Conservation (phyloP, 2,888 invertebrate genomes). For the Spialia ferax region DNA sequence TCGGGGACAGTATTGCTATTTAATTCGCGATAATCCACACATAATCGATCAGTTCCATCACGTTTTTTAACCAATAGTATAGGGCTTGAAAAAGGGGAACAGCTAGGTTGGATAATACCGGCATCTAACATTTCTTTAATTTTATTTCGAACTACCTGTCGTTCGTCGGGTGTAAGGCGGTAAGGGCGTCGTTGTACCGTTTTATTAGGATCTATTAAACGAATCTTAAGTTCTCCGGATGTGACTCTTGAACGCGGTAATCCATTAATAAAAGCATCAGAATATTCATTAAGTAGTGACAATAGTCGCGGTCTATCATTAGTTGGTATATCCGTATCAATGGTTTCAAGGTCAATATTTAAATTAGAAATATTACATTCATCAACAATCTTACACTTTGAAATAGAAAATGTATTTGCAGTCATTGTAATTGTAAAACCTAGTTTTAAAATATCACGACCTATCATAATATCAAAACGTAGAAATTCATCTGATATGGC, state of each 20-base stretch:
- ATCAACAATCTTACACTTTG: neutral
- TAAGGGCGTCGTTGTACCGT: conserved; percentile 43
- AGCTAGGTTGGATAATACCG: conserved; percentile 5
- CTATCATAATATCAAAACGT: conserved; percentile 13
- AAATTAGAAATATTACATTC: conserved; percentile 2
- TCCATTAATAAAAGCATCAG: neutral
- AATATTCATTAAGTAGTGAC: neutral
- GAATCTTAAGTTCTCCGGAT: conserved; percentile 12
- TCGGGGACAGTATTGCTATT: conserved; percentile 16
- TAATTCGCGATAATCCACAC: conserved; percentile 15
- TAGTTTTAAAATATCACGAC: conserved; percentile 6
- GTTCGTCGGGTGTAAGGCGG: conserved; percentile 28
- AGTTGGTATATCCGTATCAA: neutral
- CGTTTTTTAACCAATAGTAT: neutral
- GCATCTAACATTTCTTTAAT: conserved; percentile 11
- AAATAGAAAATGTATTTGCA: conserved; percentile 2
- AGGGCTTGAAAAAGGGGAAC: conserved; percentile 11
- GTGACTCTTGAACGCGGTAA: neutral
- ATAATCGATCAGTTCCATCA: conserved; percentile 5
- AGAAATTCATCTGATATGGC: neutral
- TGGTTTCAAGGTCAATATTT: neutral
- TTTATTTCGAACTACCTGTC: conserved; percentile 19
- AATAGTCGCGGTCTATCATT: neutral
- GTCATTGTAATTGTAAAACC: conserved; percentile 7
- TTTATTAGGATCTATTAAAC: conserved; percentile 23